phyloP scores from a whole-genome alignment of 2,888 invertebrate species.

The Ormyrus pomaceus region DNA sequence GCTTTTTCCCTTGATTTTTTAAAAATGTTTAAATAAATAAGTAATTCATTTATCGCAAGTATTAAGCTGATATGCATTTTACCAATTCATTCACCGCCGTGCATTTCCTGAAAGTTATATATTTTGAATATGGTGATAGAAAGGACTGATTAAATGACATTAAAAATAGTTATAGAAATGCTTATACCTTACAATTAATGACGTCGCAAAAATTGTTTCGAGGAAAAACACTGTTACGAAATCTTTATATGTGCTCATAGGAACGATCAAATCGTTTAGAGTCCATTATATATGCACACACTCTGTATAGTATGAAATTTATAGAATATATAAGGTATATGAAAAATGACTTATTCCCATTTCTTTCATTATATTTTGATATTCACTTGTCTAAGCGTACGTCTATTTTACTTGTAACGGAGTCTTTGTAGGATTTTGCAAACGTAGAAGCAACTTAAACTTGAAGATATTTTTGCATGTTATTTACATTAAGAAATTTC shows the following conservation, averaged over 20 bases:
- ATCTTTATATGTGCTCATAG: constrained; percentile 29
- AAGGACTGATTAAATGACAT: constrained; percentile 28
- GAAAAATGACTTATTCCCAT: constrained; percentile 39
- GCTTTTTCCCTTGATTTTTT: neutral
- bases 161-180: constrained; percentile 42
- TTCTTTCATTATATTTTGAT: constrained; percentile 10
- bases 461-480: neutral
- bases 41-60: neutral
- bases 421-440: constrained; percentile 18
- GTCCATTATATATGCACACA: constrained; percentile 31
- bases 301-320: constrained; percentile 40
- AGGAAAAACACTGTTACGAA: constrained; percentile 31
- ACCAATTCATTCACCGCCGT: constrained; percentile 21
- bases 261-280: constrained; percentile 42
- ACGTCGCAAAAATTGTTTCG: constrained; percentile 15
- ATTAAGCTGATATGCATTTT: constrained; percentile 36
- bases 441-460: constrained; percentile 25
- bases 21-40: neutral
- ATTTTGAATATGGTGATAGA: constrained; percentile 26
- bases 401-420: constrained; percentile 13
- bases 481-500: constrained; percentile 43
- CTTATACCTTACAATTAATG: constrained; percentile 24
- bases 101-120: constrained; percentile 7
- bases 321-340: constrained; percentile 38
- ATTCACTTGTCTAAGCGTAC: constrained; percentile 15